These are phyloP conservation scores for Volucella bombylans DNA, from an alignment of 2,888 invertebrate species.

Conservation along the genomic window DNA sequence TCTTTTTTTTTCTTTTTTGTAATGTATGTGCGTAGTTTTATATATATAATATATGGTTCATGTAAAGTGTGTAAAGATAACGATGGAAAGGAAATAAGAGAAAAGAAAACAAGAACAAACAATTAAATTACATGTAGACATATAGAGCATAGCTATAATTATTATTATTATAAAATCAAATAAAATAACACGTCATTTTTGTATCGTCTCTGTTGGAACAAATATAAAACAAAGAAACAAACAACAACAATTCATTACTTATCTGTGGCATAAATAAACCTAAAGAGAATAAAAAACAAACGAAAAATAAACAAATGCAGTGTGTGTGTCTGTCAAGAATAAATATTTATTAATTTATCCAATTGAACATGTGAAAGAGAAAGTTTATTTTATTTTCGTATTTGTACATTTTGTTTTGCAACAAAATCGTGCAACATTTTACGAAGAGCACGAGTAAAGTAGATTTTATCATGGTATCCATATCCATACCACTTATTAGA, in stretches of 20 bases:
- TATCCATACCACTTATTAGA: conserved; percentile 42
- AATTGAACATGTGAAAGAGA: conserved; percentile 27
- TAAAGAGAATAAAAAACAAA: not conserved
- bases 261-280: conserved; percentile 58
- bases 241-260: conserved; percentile 7
- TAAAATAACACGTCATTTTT: conserved; percentile 34
- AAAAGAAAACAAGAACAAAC: conserved; percentile 37
- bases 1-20: conserved; percentile 45
- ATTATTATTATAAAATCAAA: conserved; percentile 41
- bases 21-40: conserved; percentile 64
- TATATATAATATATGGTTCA: conserved; percentile 66
- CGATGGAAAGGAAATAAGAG: conserved; percentile 31
- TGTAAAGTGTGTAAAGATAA: conserved; percentile 71
- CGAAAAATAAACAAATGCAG: conserved; percentile 1
- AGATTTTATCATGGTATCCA: conserved; percentile 46
- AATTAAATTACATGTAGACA: conserved; percentile 5
- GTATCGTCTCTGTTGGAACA: conserved; percentile 38
- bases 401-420: conserved; percentile 35
- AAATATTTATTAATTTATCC: not conserved
- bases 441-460: conserved; percentile 1
- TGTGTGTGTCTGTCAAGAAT: conserved; percentile 35
- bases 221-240: conserved; percentile 27
- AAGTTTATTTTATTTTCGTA: conserved; percentile 18
- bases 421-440: conserved; percentile 10
- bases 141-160: conserved; percentile 42